These are phyloP conservation scores for Elgaria multicarinata DNA, from an alignment of 2,113 vertebrate genomes.

Conservation along the genomic window DNA sequence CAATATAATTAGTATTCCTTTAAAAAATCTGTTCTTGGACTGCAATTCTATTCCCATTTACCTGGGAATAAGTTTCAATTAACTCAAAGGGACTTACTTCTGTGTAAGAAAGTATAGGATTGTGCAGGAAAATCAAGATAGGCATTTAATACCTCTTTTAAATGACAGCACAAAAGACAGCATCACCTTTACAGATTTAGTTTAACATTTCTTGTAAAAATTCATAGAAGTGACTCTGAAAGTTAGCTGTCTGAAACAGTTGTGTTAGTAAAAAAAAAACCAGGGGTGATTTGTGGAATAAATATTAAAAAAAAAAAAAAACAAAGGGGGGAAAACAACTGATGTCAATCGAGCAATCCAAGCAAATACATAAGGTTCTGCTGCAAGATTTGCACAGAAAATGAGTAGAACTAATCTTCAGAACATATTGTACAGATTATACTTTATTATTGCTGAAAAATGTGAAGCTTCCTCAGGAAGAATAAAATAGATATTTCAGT, in stretches of 20 bases:
- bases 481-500: constrained; percentile 76
- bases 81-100: neutral
- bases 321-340: neutral
- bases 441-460: constrained; percentile 75
- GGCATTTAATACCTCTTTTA: constrained; percentile 24
- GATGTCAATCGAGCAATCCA: constrained; percentile 24
- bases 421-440: constrained; percentile 73
- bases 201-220: constrained; percentile 16
- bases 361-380: constrained; percentile 56
- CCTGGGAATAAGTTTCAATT: neutral
- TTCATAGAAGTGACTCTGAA: neutral
- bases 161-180: constrained; percentile 29
- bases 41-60: neutral
- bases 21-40: neutral
- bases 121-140: neutral
- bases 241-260: constrained; percentile 38
- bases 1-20: neutral
- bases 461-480: constrained; percentile 82
- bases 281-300: neutral
- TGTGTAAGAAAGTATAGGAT: neutral
- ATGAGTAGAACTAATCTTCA: constrained; percentile 54
- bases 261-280: constrained; percentile 20
- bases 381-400: constrained; percentile 57
- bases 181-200: constrained; percentile 11
- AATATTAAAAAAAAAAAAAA: neutral